Percentiles rank a stretch among this genome's conserved stretches.
These are phyloP conservation scores for Phasia obesa DNA, from an alignment of 2,888 invertebrate species.

Conservation along the genomic window DNA sequence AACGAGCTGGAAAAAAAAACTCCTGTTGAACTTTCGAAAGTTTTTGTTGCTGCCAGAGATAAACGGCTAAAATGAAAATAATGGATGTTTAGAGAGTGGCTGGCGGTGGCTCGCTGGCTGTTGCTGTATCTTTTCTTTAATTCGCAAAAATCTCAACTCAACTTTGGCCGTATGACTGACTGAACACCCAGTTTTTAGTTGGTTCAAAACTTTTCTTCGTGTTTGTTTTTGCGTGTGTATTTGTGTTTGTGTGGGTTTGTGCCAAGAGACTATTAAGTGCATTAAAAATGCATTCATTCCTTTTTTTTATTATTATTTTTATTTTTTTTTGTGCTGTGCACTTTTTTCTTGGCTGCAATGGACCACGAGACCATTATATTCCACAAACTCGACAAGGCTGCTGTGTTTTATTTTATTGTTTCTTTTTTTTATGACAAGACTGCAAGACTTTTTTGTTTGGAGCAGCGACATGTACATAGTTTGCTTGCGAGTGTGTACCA, in stretches of 20 bases:
- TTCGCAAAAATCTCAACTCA: constrained; percentile 4
- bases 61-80: constrained; percentile 44
- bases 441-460: constrained; percentile 54
- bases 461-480: constrained; percentile 48
- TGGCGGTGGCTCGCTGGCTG: no score
- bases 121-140: constrained; percentile 43
- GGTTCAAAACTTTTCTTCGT: constrained; percentile 30
- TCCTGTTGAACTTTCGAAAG: constrained; percentile 71
- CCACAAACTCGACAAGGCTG: constrained; percentile 60
- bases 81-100: constrained; percentile 51
- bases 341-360: constrained; percentile 61
- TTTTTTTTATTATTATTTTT: no score
- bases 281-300: constrained; percentile 69
- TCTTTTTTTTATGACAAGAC: constrained; percentile 38
- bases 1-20: constrained; percentile 49
- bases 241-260: constrained; percentile 67
- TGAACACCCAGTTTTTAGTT: constrained; percentile 63
- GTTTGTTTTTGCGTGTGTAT: constrained; percentile 31
- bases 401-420: constrained; percentile 46
- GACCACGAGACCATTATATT: constrained; percentile 68
- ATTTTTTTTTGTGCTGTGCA: not conserved
- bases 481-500: not conserved
- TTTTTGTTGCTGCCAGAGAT: constrained; percentile 47
- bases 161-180: constrained; percentile 1
- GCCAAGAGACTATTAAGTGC: constrained; percentile 63